These are phyloP conservation scores for Caerostris darwini DNA, from an alignment of 1,140 invertebrate genomes.

Conservation along the genomic window DNA sequence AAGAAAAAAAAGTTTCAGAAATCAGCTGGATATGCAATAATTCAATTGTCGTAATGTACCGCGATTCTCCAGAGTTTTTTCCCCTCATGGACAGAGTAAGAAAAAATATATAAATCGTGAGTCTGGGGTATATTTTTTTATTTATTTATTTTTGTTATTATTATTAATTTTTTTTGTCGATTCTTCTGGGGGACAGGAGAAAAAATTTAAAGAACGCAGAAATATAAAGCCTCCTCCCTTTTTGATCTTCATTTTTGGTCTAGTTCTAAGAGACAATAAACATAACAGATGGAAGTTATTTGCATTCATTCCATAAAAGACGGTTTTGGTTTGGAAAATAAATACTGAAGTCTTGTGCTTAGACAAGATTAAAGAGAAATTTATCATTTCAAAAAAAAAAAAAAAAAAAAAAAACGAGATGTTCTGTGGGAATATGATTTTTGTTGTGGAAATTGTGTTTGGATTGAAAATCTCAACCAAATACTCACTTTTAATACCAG, in stretches of 20 bases:
- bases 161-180: slow-evolving; percentile 11
- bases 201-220: background rate
- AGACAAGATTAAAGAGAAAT: background rate
- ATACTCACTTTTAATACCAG: background rate
- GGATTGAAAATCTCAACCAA: background rate
- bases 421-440: background rate
- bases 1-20: slow-evolving; percentile 24
- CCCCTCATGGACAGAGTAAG: background rate
- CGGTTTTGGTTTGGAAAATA: background rate
- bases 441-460: background rate
- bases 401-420: background rate
- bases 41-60: slow-evolving; percentile 56
- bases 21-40: slow-evolving; percentile 48
- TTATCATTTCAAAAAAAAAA: background rate
- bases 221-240: background rate
- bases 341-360: background rate
- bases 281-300: background rate
- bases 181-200: background rate
- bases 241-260: background rate
- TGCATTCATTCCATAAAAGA: slow-evolving; percentile 30
- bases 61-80: slow-evolving; percentile 4
- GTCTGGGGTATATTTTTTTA: background rate
- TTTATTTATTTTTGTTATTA: background rate
- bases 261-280: slow-evolving; percentile 25
- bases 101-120: background rate